Evolutionary conservation across 2,797 vertebrate genomes (phyloP).

Genomic region (Potorous gilbertii): DNA sequence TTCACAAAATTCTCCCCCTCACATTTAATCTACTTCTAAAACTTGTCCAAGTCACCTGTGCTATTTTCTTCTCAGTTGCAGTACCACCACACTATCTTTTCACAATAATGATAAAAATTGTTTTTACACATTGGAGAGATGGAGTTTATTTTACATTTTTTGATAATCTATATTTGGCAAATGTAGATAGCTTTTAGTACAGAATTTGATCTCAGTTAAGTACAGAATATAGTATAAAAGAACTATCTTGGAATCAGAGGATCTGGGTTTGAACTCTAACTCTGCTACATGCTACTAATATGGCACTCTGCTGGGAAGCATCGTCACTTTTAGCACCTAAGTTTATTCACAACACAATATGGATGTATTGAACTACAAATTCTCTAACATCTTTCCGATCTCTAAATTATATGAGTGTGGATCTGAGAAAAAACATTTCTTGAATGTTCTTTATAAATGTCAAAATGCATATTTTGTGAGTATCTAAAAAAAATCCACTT

Average conservation of each 20-base stretch:
- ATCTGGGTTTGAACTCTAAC: neutral
- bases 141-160: neutral
- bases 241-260: neutral
- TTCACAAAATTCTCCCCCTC: neutral
- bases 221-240: neutral
- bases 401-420: neutral
- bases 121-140: neutral
- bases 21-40: neutral
- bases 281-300: neutral
- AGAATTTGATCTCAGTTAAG: neutral
- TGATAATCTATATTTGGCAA: neutral
- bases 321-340: neutral
- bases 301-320: neutral
- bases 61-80: neutral
- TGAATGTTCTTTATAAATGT: neutral
- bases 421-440: neutral
- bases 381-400: neutral
- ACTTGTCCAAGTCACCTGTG: neutral
- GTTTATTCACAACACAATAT: neutral
- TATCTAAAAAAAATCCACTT: neutral
- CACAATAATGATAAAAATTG: neutral
- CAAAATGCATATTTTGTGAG: neutral
- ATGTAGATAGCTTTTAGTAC: neutral
- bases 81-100: neutral
- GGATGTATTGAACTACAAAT: neutral